These are phyloP conservation scores for Automeris io DNA, from an alignment of 2,888 invertebrate species.

Conservation along the genomic window DNA sequence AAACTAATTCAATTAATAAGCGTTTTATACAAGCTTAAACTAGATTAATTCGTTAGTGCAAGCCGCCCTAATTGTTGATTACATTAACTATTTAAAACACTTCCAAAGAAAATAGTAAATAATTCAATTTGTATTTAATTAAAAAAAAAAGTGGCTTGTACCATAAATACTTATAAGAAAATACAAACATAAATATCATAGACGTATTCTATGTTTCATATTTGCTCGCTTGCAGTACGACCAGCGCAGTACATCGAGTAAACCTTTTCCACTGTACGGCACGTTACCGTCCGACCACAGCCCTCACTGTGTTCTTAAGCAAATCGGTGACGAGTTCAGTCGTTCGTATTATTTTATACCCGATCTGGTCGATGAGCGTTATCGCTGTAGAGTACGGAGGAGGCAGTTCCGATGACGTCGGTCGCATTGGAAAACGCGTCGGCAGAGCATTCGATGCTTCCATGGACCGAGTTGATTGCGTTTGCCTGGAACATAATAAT, in stretches of 20 bases:
- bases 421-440: constrained; percentile 50
- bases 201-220: background rate
- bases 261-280: background rate
- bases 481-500: constrained; percentile 41
- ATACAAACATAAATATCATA: too few species aligned
- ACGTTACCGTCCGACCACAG: constrained; percentile 53
- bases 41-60: too few species aligned
- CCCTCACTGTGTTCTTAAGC: constrained; percentile 62
- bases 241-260: constrained; percentile 2
- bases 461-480: constrained; percentile 39
- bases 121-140: too few species aligned
- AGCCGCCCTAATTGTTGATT: too few species aligned
- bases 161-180: too few species aligned
- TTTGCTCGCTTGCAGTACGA: background rate
- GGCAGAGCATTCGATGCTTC: constrained; percentile 40
- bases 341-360: constrained; percentile 66
- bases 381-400: constrained; percentile 55
- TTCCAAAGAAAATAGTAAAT: too few species aligned
- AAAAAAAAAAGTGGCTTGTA: too few species aligned
- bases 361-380: constrained; percentile 67
- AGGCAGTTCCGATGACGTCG: constrained; percentile 33
- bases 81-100: too few species aligned
- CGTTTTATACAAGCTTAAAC: too few species aligned
- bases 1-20: too few species aligned
- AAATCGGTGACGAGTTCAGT: constrained; percentile 67